Base-by-base conservation (phyloP, 2,888 invertebrate genomes). In the Conistra vaccinii region DNA sequence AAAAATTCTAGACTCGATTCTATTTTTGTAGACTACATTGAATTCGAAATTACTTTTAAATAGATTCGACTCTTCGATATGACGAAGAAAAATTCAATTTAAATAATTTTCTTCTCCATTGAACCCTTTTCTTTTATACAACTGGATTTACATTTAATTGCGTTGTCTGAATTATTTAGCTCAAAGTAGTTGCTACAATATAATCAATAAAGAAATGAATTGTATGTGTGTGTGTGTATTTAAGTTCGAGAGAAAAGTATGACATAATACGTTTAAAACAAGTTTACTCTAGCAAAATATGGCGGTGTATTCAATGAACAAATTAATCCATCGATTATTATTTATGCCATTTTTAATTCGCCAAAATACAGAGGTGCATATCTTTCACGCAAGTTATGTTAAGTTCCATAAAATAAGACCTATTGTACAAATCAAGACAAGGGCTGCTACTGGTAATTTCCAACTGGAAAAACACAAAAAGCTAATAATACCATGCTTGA, bases 1-100 rank as follows among this genome's bases (percentile, higher is more conserved):
- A 48, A 32, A 9, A 39, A 29, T 29, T 55, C 17, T 17, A 45
- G 7, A 7, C 17, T 57, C 1, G 17, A 26, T 29, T 57, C n/a
- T 57, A 67, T 77, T 77, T 42, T 77, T 42, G 26, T 32, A 51
- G 58, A 42, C 69, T 39, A 17, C 9, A 75, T 69, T 69, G 32
- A 35, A 69, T 45, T 51, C 39, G 51, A 26, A 60, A 69, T 58
- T 20, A 32, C 32, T 60, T 51, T 10, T 1, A 35, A 55, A 51
- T 60, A 42, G 32, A 58, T 76, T 69, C 6, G 1, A 42, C 51
- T 78, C 17, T 12, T 68, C 39, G 42, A 26, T 58, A 26, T 42
- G 10, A 51, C 2, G 12, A 78, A 26, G 29, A 69, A n/a, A 58
- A 78, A 26, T 58, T 58, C 12, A 78, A 69, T 69, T 69, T 32